Evolutionary conservation across 53 echinoderm and acorn worm genomes (phyloP).

Genomic region (Henricia sp.): DNA sequence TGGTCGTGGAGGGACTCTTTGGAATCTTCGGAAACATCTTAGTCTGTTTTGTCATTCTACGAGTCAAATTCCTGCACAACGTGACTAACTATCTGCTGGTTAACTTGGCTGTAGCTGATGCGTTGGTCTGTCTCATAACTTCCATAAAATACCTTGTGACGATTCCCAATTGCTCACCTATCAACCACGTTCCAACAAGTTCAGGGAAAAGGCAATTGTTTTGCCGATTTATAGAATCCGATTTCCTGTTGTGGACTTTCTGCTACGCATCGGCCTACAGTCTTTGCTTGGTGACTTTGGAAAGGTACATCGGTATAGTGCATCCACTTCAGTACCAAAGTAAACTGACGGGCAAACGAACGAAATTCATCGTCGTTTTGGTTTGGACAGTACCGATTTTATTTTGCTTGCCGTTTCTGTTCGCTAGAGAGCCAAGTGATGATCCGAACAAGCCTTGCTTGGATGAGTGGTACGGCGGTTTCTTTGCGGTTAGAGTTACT

Average conservation of each 20-base stretch:
- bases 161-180: not conserved
- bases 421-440: not conserved
- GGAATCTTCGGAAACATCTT: conserved; percentile 16
- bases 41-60: conserved; percentile 32
- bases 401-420: not conserved
- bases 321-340: conserved; percentile 17
- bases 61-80: conserved; percentile 22
- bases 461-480: not conserved
- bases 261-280: conserved; percentile 14
- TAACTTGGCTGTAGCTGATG: conserved; percentile 32
- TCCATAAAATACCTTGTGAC: not conserved
- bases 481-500: not conserved
- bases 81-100: conserved; percentile 44
- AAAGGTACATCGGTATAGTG: conserved; percentile 21
- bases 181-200: not conserved
- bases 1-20: not conserved
- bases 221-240: not conserved
- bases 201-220: not conserved
- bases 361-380: not conserved
- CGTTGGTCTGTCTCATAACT: not conserved
- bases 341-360: not conserved
- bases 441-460: not conserved
- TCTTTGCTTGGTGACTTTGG: conserved; percentile 37
- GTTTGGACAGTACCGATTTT: not conserved
- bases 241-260: not conserved